Base-by-base conservation (phyloP, 2,113 vertebrate genomes). In the Irena cyanogastra region DNA sequence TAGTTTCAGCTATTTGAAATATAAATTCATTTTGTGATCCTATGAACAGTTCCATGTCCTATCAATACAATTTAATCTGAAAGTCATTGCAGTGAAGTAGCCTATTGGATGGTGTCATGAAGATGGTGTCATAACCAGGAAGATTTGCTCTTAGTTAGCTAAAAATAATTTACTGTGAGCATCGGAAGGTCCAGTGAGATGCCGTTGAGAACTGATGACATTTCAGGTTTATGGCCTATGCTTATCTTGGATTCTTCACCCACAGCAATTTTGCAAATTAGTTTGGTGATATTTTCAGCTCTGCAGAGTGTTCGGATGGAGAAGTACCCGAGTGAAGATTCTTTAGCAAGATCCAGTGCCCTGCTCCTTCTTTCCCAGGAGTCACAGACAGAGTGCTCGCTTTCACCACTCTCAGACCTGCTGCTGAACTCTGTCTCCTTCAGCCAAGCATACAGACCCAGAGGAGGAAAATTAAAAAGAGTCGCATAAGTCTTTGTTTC, bases 401-500 rank as follows among this genome's bases (percentile, higher is more conserved):
- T 81, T 72, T 49, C 5, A 19, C 81, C n/a, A 33, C 75, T 93
- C 91, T 53, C 31, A 95, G 90, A 96, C 87, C 83, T 89, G 87
- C 82, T 94, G 61, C 91, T 96, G 90, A 95, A n/a, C 94, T 52
- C 2, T 66, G 52, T 61, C 74, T 93, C 83, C 65, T 89, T 97
- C 94, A 90, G 89, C 37, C 68, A 96, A 91, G 92, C 95, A 63
- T 57, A 65, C 56, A 68, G 52, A 60, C 94, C 97, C 19, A 15
- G 93, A 74, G 78, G 72, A 94, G 74, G 87, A 85, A 95, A 97
- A 97, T 96, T 97, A 89, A 90, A 97, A 91, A 93, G 87, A 85
- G 91, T 97, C 83, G 18, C 84, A 66, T 39, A 89, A 79, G 90
- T 89, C 95, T 96, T 95, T 96, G 94, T 96, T 96, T 96, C 91